Conservation (phyloP, 2,113 vertebrate genomes). For the Ceuthmochares aereus region DNA sequence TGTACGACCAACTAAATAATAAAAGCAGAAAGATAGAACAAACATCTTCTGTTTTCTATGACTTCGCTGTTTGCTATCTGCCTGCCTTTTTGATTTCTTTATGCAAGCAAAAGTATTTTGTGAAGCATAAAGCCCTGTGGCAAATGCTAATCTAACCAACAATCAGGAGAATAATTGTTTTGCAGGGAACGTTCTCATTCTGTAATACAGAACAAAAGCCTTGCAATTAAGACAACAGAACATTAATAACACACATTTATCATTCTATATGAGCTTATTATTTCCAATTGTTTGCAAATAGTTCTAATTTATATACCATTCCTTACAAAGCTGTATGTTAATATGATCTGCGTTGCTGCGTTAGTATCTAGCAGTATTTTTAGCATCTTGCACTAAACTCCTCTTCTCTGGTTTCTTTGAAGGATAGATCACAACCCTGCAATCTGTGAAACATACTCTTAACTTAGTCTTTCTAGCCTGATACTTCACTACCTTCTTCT, state of each 20-base stretch:
- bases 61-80: not conserved
- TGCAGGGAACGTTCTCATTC: constrained; percentile 61
- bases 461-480: not conserved
- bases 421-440: constrained; percentile 4
- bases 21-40: not conserved
- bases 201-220: constrained; percentile 61
- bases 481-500: not conserved
- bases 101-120: constrained; percentile 59
- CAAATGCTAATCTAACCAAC: constrained; percentile 67
- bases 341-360: constrained; percentile 19
- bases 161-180: constrained; percentile 70
- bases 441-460: not conserved
- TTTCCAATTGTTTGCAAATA: constrained; percentile 52
- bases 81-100: constrained; percentile 4
- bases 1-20: not conserved
- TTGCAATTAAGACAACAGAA: constrained; percentile 67
- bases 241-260: constrained; percentile 72
- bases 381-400: not conserved
- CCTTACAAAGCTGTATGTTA: constrained; percentile 39
- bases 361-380: constrained; percentile 34
- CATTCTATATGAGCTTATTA: constrained; percentile 68
- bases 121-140: constrained; percentile 56
- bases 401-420: not conserved
- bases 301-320: constrained; percentile 60
- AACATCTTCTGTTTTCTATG: constrained; percentile 17